Conservation (phyloP, 2,888 invertebrate genomes). For the Brachylomia viminalis region DNA sequence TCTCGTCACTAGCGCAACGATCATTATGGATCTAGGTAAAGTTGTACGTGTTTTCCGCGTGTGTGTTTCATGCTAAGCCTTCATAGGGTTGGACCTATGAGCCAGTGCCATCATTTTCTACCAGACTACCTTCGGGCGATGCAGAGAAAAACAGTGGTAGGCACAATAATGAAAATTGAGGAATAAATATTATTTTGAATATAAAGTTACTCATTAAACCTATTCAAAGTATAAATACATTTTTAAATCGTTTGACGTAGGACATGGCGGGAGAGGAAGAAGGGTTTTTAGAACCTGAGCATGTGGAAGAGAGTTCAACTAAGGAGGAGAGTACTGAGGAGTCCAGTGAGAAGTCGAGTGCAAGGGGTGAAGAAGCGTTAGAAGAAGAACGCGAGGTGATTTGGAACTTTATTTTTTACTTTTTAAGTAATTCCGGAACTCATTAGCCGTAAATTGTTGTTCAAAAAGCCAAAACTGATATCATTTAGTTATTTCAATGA, state of each 20-base stretch:
- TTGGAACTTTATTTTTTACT: slow-evolving; percentile 47
- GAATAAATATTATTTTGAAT: not conserved
- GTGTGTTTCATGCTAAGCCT: too few species aligned
- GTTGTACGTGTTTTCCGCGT: too few species aligned
- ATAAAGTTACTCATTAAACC: not conserved
- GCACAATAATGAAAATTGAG: not conserved
- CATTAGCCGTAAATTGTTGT: too few species aligned
- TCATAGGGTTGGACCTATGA: too few species aligned
- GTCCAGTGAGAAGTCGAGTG: slow-evolving; percentile 75
- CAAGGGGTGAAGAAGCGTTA: slow-evolving; percentile 72
- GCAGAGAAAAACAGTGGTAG: not conserved
- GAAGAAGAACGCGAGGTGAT: slow-evolving; percentile 81
- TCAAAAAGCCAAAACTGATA: not conserved
- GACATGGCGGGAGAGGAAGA: slow-evolving; percentile 59
- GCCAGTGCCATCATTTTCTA: not conserved
- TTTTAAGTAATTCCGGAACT: not conserved
- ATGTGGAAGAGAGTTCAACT: slow-evolving; percentile 54
- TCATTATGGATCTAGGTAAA: too few species aligned
- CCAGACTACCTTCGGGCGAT: not conserved
- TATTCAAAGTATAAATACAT: not conserved
- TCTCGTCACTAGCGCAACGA: too few species aligned
- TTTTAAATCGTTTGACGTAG: slow-evolving; percentile 54
- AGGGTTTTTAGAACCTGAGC: slow-evolving; percentile 37
- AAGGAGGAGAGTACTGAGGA: slow-evolving; percentile 61
- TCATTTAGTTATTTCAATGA: not conserved